phyloP scores from a whole-genome alignment of 2,888 invertebrate genomes.

The Nymphalis urticae region DNA sequence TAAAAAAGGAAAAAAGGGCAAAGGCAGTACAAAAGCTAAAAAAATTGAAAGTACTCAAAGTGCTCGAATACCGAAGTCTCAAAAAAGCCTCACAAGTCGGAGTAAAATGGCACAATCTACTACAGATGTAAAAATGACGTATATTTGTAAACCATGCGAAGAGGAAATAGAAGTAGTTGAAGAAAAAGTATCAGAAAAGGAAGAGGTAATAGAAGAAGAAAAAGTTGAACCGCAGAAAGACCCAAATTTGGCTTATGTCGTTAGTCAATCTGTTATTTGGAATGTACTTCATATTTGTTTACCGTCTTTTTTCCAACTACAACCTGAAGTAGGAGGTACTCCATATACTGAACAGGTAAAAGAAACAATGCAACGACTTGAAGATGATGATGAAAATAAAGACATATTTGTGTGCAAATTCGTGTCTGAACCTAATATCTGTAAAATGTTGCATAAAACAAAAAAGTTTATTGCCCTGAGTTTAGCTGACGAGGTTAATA shows the following conservation, averaged over 20 bases:
- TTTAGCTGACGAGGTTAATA: constrained; percentile 55
- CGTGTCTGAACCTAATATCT: constrained; percentile 58
- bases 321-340: constrained; percentile 58
- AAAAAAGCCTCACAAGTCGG: constrained; percentile 46
- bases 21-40: constrained; percentile 46
- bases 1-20: constrained; percentile 60
- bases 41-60: constrained; percentile 57
- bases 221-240: constrained; percentile 53
- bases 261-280: constrained; percentile 67
- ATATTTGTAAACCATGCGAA: constrained; percentile 66
- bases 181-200: constrained; percentile 53
- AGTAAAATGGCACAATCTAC: constrained; percentile 55
- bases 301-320: constrained; percentile 67
- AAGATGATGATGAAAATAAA: constrained; percentile 63
- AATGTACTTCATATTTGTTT: constrained; percentile 66
- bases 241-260: constrained; percentile 59
- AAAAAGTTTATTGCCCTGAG: constrained; percentile 67
- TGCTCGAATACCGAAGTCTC: constrained; percentile 52
- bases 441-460: constrained; percentile 62
- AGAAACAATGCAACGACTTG: constrained; percentile 54
- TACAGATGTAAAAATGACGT: constrained; percentile 57
- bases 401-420: constrained; percentile 69
- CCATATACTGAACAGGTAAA: constrained; percentile 56
- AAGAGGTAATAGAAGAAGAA: constrained; percentile 55
- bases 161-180: constrained; percentile 45